Percentiles rank a stretch among this genome's conserved stretches.
phyloP scores from a whole-genome alignment of 2,888 invertebrate genomes.

The Thymelicus sylvestris region DNA sequence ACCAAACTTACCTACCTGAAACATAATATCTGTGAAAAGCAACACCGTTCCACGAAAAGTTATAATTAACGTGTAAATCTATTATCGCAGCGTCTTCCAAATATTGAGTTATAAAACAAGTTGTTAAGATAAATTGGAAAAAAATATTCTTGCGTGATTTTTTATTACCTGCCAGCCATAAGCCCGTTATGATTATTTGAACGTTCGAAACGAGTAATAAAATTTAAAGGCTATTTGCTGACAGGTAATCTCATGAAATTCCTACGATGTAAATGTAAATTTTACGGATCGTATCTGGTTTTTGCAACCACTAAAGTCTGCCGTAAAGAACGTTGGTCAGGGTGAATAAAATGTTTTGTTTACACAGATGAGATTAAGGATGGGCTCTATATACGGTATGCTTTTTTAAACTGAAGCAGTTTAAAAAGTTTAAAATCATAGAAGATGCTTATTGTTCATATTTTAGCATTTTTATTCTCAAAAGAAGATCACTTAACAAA shows the following conservation, averaged over 20 bases:
- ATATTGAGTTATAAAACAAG: slow-evolving; percentile 79
- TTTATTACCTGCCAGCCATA: slow-evolving; percentile 76
- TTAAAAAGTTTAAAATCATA: no score
- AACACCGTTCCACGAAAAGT: slow-evolving; percentile 57
- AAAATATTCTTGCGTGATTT: slow-evolving; percentile 71
- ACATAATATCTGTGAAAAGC: slow-evolving; percentile 52
- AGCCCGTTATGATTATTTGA: slow-evolving; percentile 80
- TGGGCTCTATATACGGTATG: neutral
- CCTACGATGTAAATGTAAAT: slow-evolving; percentile 51
- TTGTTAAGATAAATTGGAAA: slow-evolving; percentile 81
- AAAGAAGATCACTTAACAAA: no score
- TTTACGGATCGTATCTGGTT: slow-evolving; percentile 41
- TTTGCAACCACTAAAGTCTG: slow-evolving; percentile 35
- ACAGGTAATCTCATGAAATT: slow-evolving; percentile 66
- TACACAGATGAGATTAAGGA: neutral
- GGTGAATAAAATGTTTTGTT: neutral
- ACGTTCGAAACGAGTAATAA: slow-evolving; percentile 72
- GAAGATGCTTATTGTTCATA: no score
- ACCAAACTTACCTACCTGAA: slow-evolving; percentile 43
- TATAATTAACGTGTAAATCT: slow-evolving; percentile 76
- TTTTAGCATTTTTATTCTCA: no score
- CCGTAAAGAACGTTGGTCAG: slow-evolving; percentile 19
- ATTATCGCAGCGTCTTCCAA: slow-evolving; percentile 66
- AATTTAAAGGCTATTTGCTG: slow-evolving; percentile 69
- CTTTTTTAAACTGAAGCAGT: no score